Evolutionary conservation across 2,113 vertebrate species (phyloP).

Genomic region (Nesogale talazaci): DNA sequence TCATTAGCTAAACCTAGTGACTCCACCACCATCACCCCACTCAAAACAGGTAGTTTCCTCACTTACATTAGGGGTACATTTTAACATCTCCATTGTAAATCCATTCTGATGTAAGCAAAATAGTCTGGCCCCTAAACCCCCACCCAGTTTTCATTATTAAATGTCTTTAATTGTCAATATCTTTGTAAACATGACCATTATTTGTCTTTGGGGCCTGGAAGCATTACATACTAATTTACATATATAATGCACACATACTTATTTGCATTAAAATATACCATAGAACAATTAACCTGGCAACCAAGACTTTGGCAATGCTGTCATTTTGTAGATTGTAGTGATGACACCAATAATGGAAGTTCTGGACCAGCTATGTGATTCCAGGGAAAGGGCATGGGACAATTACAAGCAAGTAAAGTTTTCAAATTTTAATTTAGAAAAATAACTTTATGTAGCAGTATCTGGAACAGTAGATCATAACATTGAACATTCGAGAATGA

Average conservation of each 20-base stretch:
- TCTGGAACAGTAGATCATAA: not conserved
- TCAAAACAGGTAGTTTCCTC: not conserved
- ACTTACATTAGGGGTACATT: not conserved
- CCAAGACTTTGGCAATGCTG: too few species aligned
- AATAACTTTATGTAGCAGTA: not conserved
- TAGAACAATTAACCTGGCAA: too few species aligned
- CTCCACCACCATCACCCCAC: not conserved
- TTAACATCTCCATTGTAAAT: not conserved
- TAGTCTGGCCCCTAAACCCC: not conserved
- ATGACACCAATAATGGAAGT: not conserved
- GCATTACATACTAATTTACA: not conserved
- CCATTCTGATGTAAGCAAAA: not conserved
- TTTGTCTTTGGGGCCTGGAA: not conserved
- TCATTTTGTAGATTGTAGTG: not conserved
- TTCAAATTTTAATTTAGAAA: not conserved
- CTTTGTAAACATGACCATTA: not conserved
- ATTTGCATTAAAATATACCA: not conserved
- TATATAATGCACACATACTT: not conserved
- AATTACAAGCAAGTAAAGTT: not conserved
- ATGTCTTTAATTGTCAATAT: not conserved
- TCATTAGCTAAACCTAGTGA: not conserved
- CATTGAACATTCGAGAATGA: not conserved
- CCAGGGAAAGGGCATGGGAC: not conserved
- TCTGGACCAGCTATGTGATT: not conserved
- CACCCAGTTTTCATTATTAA: not conserved